Conservation (phyloP, 2,888 invertebrate species). For the Spilosoma lubricipeda region DNA sequence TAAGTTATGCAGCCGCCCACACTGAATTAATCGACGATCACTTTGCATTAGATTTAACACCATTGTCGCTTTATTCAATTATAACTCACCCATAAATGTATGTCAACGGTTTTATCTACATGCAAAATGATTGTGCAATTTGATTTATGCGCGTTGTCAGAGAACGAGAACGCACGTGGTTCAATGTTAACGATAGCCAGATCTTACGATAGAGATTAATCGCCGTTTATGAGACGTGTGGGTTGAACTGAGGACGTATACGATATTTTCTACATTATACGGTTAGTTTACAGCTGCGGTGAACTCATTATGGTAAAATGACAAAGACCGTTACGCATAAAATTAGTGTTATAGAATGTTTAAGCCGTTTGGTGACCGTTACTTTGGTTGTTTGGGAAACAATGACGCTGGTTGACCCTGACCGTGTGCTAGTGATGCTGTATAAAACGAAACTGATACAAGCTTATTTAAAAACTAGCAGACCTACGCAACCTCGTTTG, state of each 20-base stretch:
- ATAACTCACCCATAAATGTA: constrained; percentile 53
- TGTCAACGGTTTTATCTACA: constrained; percentile 54
- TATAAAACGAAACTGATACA: constrained; percentile 10
- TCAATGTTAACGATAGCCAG: constrained; percentile 49
- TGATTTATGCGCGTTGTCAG: constrained; percentile 69
- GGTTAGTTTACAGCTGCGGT: constrained; percentile 45
- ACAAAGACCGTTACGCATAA: constrained; percentile 72
- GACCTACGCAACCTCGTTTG: too few species aligned
- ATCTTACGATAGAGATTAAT: constrained; percentile 54
- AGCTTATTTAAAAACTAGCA: too few species aligned
- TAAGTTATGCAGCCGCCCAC: constrained; percentile 69
- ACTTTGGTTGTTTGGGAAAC: constrained; percentile 56
- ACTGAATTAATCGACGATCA: constrained; percentile 69
- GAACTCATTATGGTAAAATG: constrained; percentile 60
- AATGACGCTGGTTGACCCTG: constrained; percentile 51
- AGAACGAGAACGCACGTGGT: constrained; percentile 49
- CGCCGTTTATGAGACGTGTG: constrained; percentile 57
- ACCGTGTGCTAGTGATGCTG: constrained; percentile 39
- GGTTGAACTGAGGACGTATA: constrained; percentile 57
- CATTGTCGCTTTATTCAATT: constrained; percentile 60
- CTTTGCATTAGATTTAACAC: constrained; percentile 69
- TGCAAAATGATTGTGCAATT: constrained; percentile 63
- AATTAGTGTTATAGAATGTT: constrained; percentile 61
- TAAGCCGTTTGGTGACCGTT: constrained; percentile 62
- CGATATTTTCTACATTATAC: constrained; percentile 53